Evolutionary conservation across 2,888 invertebrate species (phyloP).

Genomic region (Troides helena): DNA sequence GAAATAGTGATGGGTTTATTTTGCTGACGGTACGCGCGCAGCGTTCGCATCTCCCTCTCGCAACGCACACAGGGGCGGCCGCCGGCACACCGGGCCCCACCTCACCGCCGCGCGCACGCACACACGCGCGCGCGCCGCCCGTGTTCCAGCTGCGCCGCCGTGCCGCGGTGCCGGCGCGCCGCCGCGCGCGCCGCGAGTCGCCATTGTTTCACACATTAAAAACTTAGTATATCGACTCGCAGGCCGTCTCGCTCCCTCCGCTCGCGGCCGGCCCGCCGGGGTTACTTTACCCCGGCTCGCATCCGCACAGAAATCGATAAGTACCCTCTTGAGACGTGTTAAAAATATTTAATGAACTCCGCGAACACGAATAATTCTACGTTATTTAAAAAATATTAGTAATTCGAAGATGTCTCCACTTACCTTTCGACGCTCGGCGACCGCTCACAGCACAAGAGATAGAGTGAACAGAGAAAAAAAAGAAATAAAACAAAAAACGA

Average conservation of each 20-base stretch:
- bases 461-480: slow-evolving; percentile 36
- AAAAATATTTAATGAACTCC: slow-evolving; percentile 34
- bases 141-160: slow-evolving; percentile 19
- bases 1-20: not conserved
- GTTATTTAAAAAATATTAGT: not conserved
- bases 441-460: slow-evolving; percentile 48
- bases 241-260: slow-evolving; percentile 18
- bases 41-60: slow-evolving; percentile 27
- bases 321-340: slow-evolving; percentile 41
- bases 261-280: slow-evolving; percentile 34
- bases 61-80: slow-evolving; percentile 16
- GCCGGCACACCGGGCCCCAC: not conserved
- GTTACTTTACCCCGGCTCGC: slow-evolving; percentile 51
- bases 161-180: slow-evolving; percentile 8
- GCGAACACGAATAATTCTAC: slow-evolving; percentile 13
- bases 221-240: slow-evolving; percentile 26
- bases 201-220: slow-evolving; percentile 30
- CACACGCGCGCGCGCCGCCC: slow-evolving; percentile 10
- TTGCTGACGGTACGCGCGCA: slow-evolving; percentile 23
- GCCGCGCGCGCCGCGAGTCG: not conserved
- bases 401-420: slow-evolving; percentile 39
- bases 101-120: not conserved
- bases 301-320: slow-evolving; percentile 58
- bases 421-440: slow-evolving; percentile 50
- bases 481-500: slow-evolving; percentile 40